phyloP scores from a whole-genome alignment of 2,888 invertebrate species.

The Tuta absoluta region DNA sequence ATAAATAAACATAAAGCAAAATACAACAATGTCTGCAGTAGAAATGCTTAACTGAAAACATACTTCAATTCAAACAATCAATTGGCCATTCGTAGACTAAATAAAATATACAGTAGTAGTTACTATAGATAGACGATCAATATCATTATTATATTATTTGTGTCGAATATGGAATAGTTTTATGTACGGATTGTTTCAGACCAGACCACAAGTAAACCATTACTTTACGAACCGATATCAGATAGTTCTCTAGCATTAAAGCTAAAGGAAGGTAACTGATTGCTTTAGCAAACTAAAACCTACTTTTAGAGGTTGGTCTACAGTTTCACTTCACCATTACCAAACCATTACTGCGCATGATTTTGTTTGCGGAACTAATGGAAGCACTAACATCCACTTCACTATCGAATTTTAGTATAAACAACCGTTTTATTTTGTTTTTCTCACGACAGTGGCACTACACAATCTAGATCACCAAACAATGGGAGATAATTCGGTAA shows the following conservation, averaged over 20 bases:
- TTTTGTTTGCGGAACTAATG: constrained; percentile 15
- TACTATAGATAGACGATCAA: background rate
- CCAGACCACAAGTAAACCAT: no score
- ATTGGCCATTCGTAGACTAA: constrained; percentile 1
- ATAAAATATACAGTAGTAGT: background rate
- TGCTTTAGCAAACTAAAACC: constrained; percentile 4
- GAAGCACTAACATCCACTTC: constrained; percentile 19
- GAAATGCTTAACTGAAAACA: background rate
- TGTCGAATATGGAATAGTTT: background rate
- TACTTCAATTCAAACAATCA: background rate
- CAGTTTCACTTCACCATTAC: background rate
- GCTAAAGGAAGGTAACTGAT: background rate
- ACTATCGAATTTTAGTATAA: constrained; percentile 26
- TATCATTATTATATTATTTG: background rate
- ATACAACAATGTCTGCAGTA: background rate
- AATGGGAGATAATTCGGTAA: constrained; percentile 50
- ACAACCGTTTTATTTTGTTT: constrained; percentile 37
- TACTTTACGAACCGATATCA: constrained; percentile 10
- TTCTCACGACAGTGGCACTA: constrained; percentile 37
- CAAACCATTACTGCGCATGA: constrained; percentile 10
- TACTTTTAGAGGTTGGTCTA: constrained; percentile 2
- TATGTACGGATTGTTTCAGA: background rate
- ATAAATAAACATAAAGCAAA: background rate
- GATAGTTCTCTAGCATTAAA: constrained; percentile 4
- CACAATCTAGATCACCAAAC: constrained; percentile 37